Base-by-base conservation (phyloP, 2,888 invertebrate genomes). In the Caenorhabditis sp. region DNA sequence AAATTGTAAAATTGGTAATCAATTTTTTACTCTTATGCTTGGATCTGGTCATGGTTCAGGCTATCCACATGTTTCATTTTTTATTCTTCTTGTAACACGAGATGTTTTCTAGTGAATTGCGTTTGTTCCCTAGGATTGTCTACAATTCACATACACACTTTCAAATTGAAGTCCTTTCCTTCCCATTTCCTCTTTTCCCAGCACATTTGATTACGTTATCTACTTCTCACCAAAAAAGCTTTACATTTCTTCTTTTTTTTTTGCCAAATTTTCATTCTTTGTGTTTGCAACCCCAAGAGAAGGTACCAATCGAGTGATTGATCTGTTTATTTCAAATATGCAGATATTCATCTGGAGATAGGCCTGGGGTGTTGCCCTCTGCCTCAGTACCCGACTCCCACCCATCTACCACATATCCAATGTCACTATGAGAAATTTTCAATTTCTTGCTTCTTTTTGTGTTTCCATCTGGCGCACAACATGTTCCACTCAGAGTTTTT, bases 161-260 rank as follows among this genome's bases (percentile, higher is more conserved):
- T 26, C 26, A n/a, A 28, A 55, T 18, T 47, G 47, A 18, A 18
- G 47, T n/a, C 22, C 40, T 35, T 65, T 9, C 40, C 6, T 56
- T 58, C 47, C 28, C 35, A 22, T 68, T 56, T 68, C 26, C 35
- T 32, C 24, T 47, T 15, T 20, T 53, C 32, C 40, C 20, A 62
- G 65, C 60, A 61, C 72, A 72, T 72, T 72, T 80, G 80, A 80
- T 80, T 80, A 80, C 61, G 80, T 80, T 80, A 80, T 80, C 72
- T 65, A 67, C 71, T 71, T 71, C 65, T 60, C 56, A 18, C 26
- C 18, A 18, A 18, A 35, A 22, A 58, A 60, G 51, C 22, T 40
- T 37, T n/a, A 67, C 51, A 61, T n/a, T n/a, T n/a, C n/a, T 18
- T 51, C 60, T 32, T 47, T 62, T 20, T 18, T 40, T 8, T 11